Evolutionary conservation across 2,888 invertebrate genomes (phyloP).

Genomic region (Chirona hameri): DNA sequence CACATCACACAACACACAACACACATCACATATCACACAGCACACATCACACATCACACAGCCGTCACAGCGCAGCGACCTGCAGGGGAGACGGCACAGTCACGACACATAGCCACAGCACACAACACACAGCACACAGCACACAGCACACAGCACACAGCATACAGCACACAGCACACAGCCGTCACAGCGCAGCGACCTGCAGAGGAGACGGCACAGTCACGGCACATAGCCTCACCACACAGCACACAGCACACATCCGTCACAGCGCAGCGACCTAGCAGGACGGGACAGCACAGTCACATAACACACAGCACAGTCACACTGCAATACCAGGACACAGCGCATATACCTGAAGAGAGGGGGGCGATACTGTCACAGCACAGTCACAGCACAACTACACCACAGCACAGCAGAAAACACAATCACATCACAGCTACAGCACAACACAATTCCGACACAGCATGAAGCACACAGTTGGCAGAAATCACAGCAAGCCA

Average conservation of each 20-base stretch:
- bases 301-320: not conserved
- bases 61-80: slow-evolving; percentile 53
- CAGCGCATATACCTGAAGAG: not conserved
- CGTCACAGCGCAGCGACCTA: slow-evolving; percentile 49
- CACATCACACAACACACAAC: not conserved
- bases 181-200: slow-evolving; percentile 53
- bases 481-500: too few species aligned
- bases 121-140: not conserved
- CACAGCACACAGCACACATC: slow-evolving; percentile 82
- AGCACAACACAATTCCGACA: not conserved
- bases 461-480: too few species aligned
- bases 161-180: too few species aligned
- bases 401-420: not conserved
- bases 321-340: too few species aligned
- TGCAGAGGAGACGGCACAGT: not conserved
- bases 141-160: too few species aligned
- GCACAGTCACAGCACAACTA: slow-evolving; percentile 47
- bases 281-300: not conserved
- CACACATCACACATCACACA: too few species aligned
- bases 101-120: not conserved
- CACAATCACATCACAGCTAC: not conserved
- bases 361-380: too few species aligned
- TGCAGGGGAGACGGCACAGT: not conserved
- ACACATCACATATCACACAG: too few species aligned
- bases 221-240: not conserved